Conservation (phyloP, 2,113 vertebrate genomes). For the Drymodes brunneopygia region DNA sequence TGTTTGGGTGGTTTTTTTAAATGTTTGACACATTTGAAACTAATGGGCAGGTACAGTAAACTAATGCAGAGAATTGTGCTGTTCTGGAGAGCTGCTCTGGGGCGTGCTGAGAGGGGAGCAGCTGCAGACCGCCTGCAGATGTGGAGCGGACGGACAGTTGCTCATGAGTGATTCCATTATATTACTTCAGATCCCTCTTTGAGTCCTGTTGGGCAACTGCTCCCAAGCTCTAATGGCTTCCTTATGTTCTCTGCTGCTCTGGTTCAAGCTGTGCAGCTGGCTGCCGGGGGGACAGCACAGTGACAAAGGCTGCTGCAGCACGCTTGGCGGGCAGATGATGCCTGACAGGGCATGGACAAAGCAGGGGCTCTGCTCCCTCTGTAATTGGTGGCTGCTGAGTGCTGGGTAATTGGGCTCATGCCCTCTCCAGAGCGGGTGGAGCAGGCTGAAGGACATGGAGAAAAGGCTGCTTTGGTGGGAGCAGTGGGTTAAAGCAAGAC, state of each 20-base stretch:
- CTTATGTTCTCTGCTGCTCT: neutral
- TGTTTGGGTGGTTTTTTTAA: neutral
- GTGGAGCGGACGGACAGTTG: neutral
- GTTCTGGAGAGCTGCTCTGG: neutral
- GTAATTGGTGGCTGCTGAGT: neutral
- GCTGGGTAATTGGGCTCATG: neutral
- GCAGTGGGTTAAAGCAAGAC: neutral
- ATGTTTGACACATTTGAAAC: neutral
- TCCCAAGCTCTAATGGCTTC: constrained; percentile 14
- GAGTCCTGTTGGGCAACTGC: neutral
- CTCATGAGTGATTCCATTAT: constrained; percentile 13
- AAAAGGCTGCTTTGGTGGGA: neutral
- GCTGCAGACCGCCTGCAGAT: neutral
- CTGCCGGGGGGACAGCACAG: neutral
- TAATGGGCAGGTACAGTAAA: neutral
- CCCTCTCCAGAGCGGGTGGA: neutral
- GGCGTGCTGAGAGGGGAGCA: neutral
- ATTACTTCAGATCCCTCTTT: neutral
- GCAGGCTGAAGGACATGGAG: neutral
- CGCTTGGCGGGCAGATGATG: neutral
- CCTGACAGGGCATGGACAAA: neutral
- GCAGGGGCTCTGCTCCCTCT: neutral
- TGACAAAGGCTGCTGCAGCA: neutral
- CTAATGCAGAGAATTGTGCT: neutral
- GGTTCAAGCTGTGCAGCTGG: neutral